Conservation (phyloP, 64 coral and sea anemone species). For the Pachyseris speciosa region DNA sequence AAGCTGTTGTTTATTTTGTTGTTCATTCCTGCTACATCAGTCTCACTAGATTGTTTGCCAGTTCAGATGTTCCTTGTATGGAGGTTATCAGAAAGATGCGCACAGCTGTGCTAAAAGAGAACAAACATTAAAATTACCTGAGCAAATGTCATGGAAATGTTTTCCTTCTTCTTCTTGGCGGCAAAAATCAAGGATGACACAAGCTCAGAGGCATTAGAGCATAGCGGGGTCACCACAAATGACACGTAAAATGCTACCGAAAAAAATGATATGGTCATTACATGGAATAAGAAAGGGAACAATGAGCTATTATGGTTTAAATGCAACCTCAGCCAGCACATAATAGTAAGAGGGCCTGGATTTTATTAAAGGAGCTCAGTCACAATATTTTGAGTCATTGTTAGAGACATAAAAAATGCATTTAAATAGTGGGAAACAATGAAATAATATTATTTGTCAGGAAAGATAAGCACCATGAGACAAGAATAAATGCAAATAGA, state of each 20-base stretch:
- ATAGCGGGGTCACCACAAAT: slow-evolving; percentile 93
- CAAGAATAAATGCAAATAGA: too few species aligned
- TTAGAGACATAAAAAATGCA: too few species aligned
- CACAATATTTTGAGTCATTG: too few species aligned
- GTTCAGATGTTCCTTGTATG: not conserved
- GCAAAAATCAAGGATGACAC: slow-evolving; percentile 96
- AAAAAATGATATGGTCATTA: not conserved
- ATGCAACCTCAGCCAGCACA: too few species aligned
- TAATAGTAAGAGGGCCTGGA: too few species aligned
- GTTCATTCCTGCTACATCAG: too few species aligned
- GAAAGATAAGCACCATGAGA: too few species aligned
- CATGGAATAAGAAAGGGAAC: not conserved
- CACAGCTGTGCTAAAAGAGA: not conserved
- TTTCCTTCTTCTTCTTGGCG: slow-evolving; percentile 96
- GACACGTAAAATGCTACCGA: slow-evolving; percentile 91
- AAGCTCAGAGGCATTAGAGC: slow-evolving; percentile 92
- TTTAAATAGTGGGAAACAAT: too few species aligned
- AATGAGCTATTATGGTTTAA: not conserved
- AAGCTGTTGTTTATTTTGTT: too few species aligned
- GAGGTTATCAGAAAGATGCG: not conserved
- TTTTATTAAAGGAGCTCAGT: too few species aligned
- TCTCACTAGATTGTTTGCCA: too few species aligned
- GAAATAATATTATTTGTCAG: too few species aligned
- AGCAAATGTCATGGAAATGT: slow-evolving; percentile 97
- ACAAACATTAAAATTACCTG: slow-evolving; percentile 48